A percentile compares a stretch with the other conserved stretches of the same genome.
phyloP scores from a whole-genome alignment of 2,797 vertebrate species.

The Eleutherodactylus coqui region DNA sequence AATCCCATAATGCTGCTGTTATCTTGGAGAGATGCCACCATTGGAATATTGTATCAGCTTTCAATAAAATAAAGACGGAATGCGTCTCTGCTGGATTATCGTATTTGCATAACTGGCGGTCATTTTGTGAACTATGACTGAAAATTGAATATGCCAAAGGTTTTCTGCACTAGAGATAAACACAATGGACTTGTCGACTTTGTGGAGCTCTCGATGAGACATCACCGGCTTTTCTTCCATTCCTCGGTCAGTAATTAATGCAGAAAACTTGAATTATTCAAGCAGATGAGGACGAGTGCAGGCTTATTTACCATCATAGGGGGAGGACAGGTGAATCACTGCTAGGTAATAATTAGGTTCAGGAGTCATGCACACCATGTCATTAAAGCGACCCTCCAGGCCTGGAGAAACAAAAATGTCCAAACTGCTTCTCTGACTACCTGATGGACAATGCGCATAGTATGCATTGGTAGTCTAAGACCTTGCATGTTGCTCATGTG shows the following conservation, averaged over 20 bases:
- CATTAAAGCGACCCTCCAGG: neutral
- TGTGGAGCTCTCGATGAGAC: neutral
- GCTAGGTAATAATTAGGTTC: neutral
- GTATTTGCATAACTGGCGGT: slow-evolving; percentile 56
- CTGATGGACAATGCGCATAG: too few species aligned
- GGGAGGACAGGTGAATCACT: too few species aligned
- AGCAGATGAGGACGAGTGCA: neutral
- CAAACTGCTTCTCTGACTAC: too few species aligned
- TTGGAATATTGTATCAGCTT: slow-evolving; percentile 57
- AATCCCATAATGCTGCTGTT: slow-evolving; percentile 59
- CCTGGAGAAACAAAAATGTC: too few species aligned
- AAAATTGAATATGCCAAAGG: slow-evolving; percentile 52
- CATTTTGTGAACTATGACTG: slow-evolving; percentile 57
- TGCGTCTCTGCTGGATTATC: slow-evolving; percentile 54
- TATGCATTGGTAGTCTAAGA: too few species aligned
- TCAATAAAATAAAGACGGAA: slow-evolving; percentile 50
- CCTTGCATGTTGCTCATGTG: too few species aligned
- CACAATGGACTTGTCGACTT: slow-evolving; percentile 29
- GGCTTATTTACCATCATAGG: neutral
- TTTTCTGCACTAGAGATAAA: slow-evolving; percentile 40
- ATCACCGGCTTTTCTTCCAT: neutral
- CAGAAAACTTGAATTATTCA: slow-evolving; percentile 32
- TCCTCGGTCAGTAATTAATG: slow-evolving; percentile 32
- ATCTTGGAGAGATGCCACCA: slow-evolving; percentile 58
- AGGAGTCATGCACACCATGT: neutral